A percentile compares a stretch with the other conserved stretches of the same genome.
These are phyloP conservation scores for Rotaria socialis DNA, from an alignment of 2,888 invertebrate genomes.

Conservation along the genomic window DNA sequence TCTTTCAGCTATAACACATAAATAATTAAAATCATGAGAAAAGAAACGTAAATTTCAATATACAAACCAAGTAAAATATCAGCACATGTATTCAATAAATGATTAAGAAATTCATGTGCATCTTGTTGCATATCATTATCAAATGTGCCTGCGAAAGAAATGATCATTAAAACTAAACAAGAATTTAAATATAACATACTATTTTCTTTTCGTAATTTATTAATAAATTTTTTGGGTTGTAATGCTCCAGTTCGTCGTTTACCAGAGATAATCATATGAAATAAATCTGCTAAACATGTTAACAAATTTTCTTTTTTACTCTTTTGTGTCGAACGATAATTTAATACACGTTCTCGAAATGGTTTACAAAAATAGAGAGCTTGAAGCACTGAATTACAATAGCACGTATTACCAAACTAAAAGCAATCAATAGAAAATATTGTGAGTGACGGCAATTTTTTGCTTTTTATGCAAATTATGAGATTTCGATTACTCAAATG, in stretches of 20 bases:
- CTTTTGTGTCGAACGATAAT: not conserved
- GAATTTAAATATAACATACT: slow-evolving; percentile 63
- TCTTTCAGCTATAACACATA: not conserved
- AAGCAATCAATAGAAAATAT: slow-evolving; percentile 48
- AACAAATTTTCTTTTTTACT: slow-evolving; percentile 82
- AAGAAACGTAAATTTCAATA: not conserved
- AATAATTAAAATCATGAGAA: not conserved
- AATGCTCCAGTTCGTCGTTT: slow-evolving; percentile 98
- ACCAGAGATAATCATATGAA: slow-evolving; percentile 98
- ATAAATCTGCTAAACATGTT: slow-evolving; percentile 94
- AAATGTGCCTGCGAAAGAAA: slow-evolving; percentile 74
- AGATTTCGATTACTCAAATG: too few species aligned
- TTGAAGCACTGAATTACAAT: slow-evolving; percentile 98
- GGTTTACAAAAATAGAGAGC: slow-evolving; percentile 98
- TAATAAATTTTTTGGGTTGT: slow-evolving; percentile 98
- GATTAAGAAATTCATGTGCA: slow-evolving; percentile 99
- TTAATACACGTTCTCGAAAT: slow-evolving; percentile 76
- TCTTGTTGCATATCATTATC: slow-evolving; percentile 99
- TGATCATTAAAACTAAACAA: slow-evolving; percentile 12
- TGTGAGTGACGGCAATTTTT: too few species aligned
- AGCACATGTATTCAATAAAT: slow-evolving; percentile 94
- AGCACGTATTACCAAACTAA: slow-evolving; percentile 96
- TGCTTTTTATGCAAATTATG: too few species aligned
- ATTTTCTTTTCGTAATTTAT: slow-evolving; percentile 93
- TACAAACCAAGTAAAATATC: slow-evolving; percentile 68